Evolutionary conservation across 2,888 invertebrate species (phyloP).

Genomic region (Pogonocherus hispidulus): DNA sequence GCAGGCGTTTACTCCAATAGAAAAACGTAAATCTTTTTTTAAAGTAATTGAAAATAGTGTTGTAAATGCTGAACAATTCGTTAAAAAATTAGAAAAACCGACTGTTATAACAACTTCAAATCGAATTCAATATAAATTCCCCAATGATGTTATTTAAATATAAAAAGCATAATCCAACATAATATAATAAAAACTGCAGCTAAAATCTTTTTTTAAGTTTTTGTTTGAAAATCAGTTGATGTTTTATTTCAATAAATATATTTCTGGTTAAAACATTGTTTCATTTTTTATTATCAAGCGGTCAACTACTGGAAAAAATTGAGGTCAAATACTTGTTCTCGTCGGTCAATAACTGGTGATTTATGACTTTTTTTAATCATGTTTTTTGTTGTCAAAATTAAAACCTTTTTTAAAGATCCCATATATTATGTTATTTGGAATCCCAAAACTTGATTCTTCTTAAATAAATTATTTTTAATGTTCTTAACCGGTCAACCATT

Average conservation of each 20-base stretch:
- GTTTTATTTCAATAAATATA: not conserved
- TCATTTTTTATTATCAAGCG: conserved; percentile 15
- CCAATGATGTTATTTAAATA: conserved; percentile 1
- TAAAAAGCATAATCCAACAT: not conserved
- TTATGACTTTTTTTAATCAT: conserved; percentile 14
- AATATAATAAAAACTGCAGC: not conserved
- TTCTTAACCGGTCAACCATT: no score
- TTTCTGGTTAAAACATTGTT: conserved; percentile 2
- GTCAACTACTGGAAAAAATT: conserved; percentile 11
- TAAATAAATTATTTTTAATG: conserved; percentile 1
- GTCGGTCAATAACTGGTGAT: conserved; percentile 23
- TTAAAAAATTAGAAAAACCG: conserved; percentile 9
- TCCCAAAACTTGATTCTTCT: conserved; percentile 21
- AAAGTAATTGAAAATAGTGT: conserved; percentile 25
- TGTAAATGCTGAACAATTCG: conserved; percentile 15
- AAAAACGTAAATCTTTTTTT: conserved; percentile 13
- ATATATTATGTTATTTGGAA: conserved; percentile 23
- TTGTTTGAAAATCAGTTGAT: not conserved
- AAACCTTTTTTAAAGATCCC: not conserved
- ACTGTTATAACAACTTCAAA: conserved; percentile 8
- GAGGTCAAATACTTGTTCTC: conserved; percentile 22
- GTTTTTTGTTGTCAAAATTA: not conserved
- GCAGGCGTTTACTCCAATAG: conserved; percentile 23
- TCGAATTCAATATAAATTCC: conserved; percentile 24
- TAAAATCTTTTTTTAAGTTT: not conserved